Evolutionary conservation across 2,797 vertebrate species (phyloP).

Genomic region (Sebastes trivittatus): DNA sequence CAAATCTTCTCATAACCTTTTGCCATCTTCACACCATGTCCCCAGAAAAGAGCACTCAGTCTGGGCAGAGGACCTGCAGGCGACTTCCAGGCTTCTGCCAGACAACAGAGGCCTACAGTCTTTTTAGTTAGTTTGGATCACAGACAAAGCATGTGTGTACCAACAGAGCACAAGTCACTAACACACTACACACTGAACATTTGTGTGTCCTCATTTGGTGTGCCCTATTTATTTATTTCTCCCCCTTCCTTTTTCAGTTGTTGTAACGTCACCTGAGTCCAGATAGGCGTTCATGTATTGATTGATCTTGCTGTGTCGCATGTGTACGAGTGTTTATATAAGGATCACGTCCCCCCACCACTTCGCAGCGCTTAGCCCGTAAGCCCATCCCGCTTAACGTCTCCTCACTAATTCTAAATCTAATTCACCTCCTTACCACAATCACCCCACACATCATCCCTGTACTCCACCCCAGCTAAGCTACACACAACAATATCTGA

Average conservation of each 20-base stretch:
- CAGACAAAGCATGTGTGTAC: conserved; percentile 51
- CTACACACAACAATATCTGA: conserved; percentile 44
- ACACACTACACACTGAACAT: conserved; percentile 35
- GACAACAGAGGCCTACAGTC: conserved; percentile 60
- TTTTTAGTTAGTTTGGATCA: conserved; percentile 50
- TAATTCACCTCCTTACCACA: conserved; percentile 77
- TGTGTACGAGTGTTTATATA: conserved; percentile 43
- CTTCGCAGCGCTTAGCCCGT: conserved; percentile 59
- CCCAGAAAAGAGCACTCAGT: conserved; percentile 42
- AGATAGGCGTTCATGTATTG: neutral
- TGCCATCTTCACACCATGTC: conserved; percentile 2
- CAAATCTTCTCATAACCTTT: conserved; percentile 6
- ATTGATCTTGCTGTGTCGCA: conserved; percentile 31
- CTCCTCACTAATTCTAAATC: conserved; percentile 74
- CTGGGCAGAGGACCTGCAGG: conserved; percentile 39
- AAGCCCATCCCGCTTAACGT: conserved; percentile 74
- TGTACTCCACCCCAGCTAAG: conserved; percentile 45
- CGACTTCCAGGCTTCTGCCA: conserved; percentile 53
- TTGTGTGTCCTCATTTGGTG: conserved; percentile 16
- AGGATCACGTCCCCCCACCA: conserved; percentile 41
- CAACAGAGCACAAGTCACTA: conserved; percentile 43
- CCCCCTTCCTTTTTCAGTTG: neutral
- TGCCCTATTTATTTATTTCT: neutral
- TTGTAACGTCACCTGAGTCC: neutral
- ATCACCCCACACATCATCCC: conserved; percentile 71